Evolutionary conservation across 2,113 vertebrate species (phyloP).

Genomic region (Lophotis ruficrista): DNA sequence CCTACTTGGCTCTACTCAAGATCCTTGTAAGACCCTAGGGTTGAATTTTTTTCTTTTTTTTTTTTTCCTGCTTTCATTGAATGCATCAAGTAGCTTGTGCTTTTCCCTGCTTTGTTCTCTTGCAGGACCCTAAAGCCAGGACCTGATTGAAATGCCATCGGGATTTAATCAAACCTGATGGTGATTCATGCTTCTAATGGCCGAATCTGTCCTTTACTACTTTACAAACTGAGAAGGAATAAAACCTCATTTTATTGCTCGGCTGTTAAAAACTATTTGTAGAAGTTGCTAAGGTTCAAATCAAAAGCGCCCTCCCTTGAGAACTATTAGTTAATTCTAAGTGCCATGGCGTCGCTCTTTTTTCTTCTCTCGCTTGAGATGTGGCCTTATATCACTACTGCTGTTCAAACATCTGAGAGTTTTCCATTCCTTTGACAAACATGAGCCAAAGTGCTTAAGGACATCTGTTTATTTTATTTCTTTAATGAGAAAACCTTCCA

Average conservation of each 20-base stretch:
- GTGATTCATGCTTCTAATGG: conserved; percentile 52
- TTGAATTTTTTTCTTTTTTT: not conserved
- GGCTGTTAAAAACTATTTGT: conserved; percentile 76
- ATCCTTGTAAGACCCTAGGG: not conserved
- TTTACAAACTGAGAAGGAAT: conserved; percentile 70
- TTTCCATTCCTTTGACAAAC: conserved; percentile 81
- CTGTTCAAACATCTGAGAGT: conserved; percentile 73
- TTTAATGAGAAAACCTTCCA: conserved; percentile 86
- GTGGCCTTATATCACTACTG: conserved; percentile 67
- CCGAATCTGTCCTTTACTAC: conserved; percentile 44
- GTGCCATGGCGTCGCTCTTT: conserved; percentile 33
- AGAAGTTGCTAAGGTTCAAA: conserved; percentile 76
- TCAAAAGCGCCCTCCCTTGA: conserved; percentile 68
- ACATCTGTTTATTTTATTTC: conserved; percentile 88
- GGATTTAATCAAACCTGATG: conserved; percentile 62
- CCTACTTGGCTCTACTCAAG: not conserved
- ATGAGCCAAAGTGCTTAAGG: conserved; percentile 84
- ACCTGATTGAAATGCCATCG: not conserved
- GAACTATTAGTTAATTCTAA: conserved; percentile 73
- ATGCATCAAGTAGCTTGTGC: not conserved
- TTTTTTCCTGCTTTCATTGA: not conserved
- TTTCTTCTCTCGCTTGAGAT: conserved; percentile 64
- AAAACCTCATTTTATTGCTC: conserved; percentile 65
- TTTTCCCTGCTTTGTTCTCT: conserved; percentile 11
- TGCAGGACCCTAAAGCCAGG: not conserved